These are phyloP conservation scores for Acanthurus leucopareius DNA, from an alignment of 2,797 vertebrate species.

Conservation along the genomic window DNA sequence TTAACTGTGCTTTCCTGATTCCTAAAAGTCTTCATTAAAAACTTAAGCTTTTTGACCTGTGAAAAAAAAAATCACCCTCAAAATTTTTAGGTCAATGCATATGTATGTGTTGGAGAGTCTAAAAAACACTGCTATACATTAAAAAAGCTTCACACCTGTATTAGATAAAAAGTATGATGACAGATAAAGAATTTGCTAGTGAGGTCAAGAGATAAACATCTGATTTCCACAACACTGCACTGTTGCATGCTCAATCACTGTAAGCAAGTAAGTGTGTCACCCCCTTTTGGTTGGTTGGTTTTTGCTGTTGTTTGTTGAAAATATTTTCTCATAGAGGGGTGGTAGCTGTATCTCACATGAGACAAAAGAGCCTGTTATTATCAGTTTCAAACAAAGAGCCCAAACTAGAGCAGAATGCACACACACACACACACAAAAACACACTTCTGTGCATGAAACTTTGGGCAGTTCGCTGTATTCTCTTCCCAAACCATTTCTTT, in stretches of 20 bases:
- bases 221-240: background rate
- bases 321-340: slow-evolving; percentile 9
- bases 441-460: background rate
- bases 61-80: too few relatives aligned
- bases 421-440: background rate
- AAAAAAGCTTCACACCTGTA: slow-evolving; percentile 5
- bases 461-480: slow-evolving; percentile 2
- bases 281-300: too few relatives aligned
- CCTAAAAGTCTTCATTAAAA: too few relatives aligned
- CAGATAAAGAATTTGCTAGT: background rate
- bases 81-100: too few relatives aligned
- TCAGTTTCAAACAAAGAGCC: slow-evolving; percentile 56
- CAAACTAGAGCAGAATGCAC: slow-evolving; percentile 48
- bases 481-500: background rate
- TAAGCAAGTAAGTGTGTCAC: background rate
- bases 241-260: background rate
- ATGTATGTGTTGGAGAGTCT: too few relatives aligned
- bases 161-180: slow-evolving; percentile 1
- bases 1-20: too few relatives aligned
- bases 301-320: too few relatives aligned
- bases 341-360: slow-evolving; percentile 36
- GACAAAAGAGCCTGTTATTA: slow-evolving; percentile 49
- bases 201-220: background rate
- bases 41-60: background rate
- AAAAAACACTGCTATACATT: background rate